Evolutionary conservation across 2,113 vertebrate species (phyloP).

Genomic region (Gavia stellata): DNA sequence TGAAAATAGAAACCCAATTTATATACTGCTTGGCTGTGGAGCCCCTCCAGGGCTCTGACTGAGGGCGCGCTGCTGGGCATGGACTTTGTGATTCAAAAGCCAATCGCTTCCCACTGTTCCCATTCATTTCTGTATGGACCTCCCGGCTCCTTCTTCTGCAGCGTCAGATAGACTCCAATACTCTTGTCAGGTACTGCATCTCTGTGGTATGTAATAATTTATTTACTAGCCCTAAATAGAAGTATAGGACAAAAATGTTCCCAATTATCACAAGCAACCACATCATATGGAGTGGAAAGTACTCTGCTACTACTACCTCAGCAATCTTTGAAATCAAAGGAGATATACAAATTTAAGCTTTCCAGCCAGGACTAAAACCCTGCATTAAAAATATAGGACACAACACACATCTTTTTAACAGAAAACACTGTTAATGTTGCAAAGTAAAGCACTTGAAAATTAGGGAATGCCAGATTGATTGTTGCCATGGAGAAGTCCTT

Average conservation of each 20-base stretch:
- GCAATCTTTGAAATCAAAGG: background rate
- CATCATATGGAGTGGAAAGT: background rate
- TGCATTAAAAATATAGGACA: background rate
- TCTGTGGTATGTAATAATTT: background rate
- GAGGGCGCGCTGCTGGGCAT: background rate
- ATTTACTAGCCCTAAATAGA: background rate
- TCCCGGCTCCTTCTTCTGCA: background rate
- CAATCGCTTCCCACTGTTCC: background rate
- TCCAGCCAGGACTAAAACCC: background rate
- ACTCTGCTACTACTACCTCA: background rate
- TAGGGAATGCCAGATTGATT: slow-evolving; percentile 45
- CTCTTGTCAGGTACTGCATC: background rate
- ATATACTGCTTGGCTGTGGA: background rate
- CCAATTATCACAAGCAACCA: background rate
- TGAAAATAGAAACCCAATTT: slow-evolving; percentile 41
- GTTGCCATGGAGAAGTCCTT: slow-evolving; percentile 62
- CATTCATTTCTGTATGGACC: background rate
- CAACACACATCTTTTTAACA: background rate
- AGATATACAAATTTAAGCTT: background rate
- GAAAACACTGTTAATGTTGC: background rate
- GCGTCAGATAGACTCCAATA: background rate
- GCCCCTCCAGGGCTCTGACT: background rate
- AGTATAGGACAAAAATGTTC: background rate
- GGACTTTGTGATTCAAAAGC: background rate
- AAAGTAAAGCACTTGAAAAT: slow-evolving; percentile 45